Percentiles rank a stretch among this genome's conserved stretches.
Conservation (phyloP, 2,888 invertebrate genomes). For the Lasioglossum calceatum region DNA sequence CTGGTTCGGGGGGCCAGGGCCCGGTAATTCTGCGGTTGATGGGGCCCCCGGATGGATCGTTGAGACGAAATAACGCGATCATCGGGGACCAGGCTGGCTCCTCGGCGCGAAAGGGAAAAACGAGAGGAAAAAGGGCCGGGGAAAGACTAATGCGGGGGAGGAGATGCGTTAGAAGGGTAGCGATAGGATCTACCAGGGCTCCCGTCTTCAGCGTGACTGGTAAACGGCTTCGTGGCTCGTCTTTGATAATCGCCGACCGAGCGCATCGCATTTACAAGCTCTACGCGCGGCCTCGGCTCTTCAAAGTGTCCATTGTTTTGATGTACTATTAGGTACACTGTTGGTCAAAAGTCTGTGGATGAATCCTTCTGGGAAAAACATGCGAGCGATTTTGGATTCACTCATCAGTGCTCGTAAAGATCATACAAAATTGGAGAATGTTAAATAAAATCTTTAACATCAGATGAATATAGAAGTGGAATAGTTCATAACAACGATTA, state of each 20-base stretch:
- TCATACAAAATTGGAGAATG: neutral
- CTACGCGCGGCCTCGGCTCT: slow-evolving; percentile 24
- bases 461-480: neutral
- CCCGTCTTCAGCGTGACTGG: slow-evolving; percentile 83
- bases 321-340: slow-evolving; percentile 65
- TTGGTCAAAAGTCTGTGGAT: neutral
- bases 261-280: slow-evolving; percentile 50
- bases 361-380: neutral
- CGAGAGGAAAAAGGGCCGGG: slow-evolving; percentile 10
- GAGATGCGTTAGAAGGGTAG: slow-evolving; percentile 52
- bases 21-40: slow-evolving; percentile 58
- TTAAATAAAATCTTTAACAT: neutral
- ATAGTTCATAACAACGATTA: neutral
- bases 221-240: slow-evolving; percentile 70
- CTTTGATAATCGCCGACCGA: slow-evolving; percentile 81
- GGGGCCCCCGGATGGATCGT: slow-evolving; percentile 71
- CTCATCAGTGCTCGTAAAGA: neutral
- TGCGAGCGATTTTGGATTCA: neutral
- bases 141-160: neutral
- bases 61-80: slow-evolving; percentile 73
- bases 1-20: slow-evolving; percentile 1
- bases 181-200: slow-evolving; percentile 82
- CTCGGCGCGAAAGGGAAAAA: slow-evolving; percentile 30
- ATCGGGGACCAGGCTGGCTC: slow-evolving; percentile 9
- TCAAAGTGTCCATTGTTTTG: slow-evolving; percentile 66